phyloP scores from a whole-genome alignment of 2,113 vertebrate genomes.

The Pachypanchax playfairii region DNA sequence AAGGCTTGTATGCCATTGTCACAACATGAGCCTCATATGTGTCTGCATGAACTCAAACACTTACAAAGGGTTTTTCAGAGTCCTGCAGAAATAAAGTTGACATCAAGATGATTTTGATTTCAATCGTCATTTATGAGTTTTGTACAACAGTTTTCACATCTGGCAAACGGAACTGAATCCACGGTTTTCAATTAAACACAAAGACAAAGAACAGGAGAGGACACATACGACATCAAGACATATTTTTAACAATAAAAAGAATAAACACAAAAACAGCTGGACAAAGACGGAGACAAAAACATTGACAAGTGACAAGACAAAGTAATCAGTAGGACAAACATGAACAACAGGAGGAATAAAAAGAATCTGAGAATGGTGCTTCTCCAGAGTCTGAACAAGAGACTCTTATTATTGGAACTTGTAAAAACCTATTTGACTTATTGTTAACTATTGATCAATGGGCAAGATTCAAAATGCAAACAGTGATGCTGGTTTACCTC shows the following conservation, averaged over 20 bases:
- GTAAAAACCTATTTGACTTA: too few species aligned
- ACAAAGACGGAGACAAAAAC: slow-evolving; percentile 38
- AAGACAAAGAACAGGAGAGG: slow-evolving; percentile 57
- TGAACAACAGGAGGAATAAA: slow-evolving; percentile 31
- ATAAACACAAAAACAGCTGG: slow-evolving; percentile 25
- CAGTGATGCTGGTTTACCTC: slow-evolving; percentile 36
- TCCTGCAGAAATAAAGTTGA: slow-evolving; percentile 28
- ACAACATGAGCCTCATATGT: slow-evolving; percentile 23
- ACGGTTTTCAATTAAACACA: slow-evolving; percentile 37
- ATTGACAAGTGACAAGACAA: slow-evolving; percentile 59
- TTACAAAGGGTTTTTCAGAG: slow-evolving; percentile 29
- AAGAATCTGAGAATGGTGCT: slow-evolving; percentile 4
- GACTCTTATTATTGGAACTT: not conserved
- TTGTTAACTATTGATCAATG: too few species aligned
- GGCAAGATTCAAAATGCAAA: slow-evolving; percentile 10
- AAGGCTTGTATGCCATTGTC: slow-evolving; percentile 35
- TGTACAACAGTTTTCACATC: slow-evolving; percentile 38
- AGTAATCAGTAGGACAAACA: slow-evolving; percentile 50
- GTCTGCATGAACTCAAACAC: slow-evolving; percentile 1
- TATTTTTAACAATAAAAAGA: slow-evolving; percentile 34
- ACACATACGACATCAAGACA: slow-evolving; percentile 41
- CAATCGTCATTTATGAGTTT: slow-evolving; percentile 24
- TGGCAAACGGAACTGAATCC: slow-evolving; percentile 37
- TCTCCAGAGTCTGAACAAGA: slow-evolving; percentile 20
- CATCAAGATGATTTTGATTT: slow-evolving; percentile 24